phyloP scores from a whole-genome alignment of 2,888 invertebrate species.

The Microchrysa polita region DNA sequence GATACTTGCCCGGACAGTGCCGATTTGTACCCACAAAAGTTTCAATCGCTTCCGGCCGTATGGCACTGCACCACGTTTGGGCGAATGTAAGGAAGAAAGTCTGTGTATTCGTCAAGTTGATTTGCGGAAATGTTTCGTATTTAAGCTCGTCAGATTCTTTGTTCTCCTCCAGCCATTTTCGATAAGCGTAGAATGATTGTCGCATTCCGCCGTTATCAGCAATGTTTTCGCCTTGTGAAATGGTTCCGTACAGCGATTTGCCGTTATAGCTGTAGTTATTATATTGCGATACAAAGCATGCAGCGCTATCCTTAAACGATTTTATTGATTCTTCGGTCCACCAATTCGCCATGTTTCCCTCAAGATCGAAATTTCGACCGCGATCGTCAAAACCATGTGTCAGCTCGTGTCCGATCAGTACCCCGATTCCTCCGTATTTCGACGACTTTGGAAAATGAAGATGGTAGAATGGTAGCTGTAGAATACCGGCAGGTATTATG shows the following conservation, averaged over 20 bases:
- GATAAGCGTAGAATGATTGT: constrained; percentile 52
- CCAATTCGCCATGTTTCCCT: constrained; percentile 52
- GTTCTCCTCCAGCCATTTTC: constrained; percentile 52
- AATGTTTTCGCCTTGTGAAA: constrained; percentile 52
- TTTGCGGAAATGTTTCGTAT: constrained; percentile 51
- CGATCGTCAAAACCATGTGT: constrained; percentile 54
- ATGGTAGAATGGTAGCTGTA: constrained; percentile 91
- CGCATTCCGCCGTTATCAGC: constrained; percentile 53
- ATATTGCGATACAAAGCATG: constrained; percentile 53
- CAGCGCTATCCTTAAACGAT: constrained; percentile 50
- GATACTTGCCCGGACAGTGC: constrained; percentile 52
- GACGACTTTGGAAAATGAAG: constrained; percentile 74
- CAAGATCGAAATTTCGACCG: constrained; percentile 51
- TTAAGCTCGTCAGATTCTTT: constrained; percentile 44
- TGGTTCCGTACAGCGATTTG: constrained; percentile 48
- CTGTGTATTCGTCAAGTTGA: constrained; percentile 51
- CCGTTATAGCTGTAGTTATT: constrained; percentile 52
- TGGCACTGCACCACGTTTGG: constrained; percentile 53
- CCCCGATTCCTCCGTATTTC: constrained; percentile 53
- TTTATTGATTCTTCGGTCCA: constrained; percentile 52
- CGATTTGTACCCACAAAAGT: constrained; percentile 50
- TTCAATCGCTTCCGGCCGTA: constrained; percentile 51
- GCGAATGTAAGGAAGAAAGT: constrained; percentile 53
- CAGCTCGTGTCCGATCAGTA: constrained; percentile 54
- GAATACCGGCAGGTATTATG: constrained; percentile 92